Percentiles rank a stretch among this genome's conserved stretches.
Conservation (phyloP, 2,113 vertebrate genomes). For the Himantopus leucocephalus region DNA sequence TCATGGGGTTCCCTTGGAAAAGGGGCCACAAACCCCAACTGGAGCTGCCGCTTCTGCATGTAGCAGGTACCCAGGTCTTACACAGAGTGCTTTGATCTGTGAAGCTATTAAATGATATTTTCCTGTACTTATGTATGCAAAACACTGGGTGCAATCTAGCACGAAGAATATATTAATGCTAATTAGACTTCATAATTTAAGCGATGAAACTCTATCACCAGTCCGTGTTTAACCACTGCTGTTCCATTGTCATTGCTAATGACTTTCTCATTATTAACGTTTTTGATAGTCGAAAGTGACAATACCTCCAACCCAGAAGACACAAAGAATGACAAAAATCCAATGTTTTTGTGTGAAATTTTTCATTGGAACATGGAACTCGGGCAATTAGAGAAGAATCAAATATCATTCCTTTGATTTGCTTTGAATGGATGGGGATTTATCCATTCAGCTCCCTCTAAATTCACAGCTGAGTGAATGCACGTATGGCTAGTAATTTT, state of each 20-base stretch:
- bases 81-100: background rate
- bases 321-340: background rate
- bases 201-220: background rate
- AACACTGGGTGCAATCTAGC: background rate
- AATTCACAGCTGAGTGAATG: background rate
- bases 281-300: background rate
- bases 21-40: accelerated
- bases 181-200: background rate
- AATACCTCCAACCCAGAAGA: background rate
- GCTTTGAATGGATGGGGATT: background rate
- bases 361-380: background rate
- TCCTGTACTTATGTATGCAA: constrained; percentile 5
- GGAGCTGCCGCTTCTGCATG: accelerated
- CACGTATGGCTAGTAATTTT: background rate
- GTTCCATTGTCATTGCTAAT: background rate
- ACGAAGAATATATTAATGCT: background rate
- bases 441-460: background rate
- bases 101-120: background rate
- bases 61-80: background rate
- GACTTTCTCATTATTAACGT: background rate
- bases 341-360: background rate
- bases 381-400: background rate
- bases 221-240: background rate
- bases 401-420: background rate
- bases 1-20: background rate